These are phyloP conservation scores for Myopa tessellatipennis DNA, from an alignment of 2,888 invertebrate genomes.

Conservation along the genomic window DNA sequence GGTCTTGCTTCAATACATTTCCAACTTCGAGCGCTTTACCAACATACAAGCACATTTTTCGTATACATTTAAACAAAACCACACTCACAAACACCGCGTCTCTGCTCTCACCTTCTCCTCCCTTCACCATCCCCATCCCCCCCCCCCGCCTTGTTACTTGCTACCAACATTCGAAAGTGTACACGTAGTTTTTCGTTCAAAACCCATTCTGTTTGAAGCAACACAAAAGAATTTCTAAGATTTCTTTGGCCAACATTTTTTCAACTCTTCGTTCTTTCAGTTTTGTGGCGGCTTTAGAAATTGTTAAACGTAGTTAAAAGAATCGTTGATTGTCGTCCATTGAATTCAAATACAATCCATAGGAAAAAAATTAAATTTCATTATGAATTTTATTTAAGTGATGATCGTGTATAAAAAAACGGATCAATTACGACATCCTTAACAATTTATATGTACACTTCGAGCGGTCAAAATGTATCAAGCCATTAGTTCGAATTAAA, in stretches of 20 bases:
- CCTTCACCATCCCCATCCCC: too few species aligned
- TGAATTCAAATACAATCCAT: too few species aligned
- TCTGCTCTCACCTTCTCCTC: too few species aligned
- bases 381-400: too few species aligned
- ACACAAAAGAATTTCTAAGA: conserved; percentile 58
- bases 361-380: too few species aligned
- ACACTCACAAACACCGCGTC: background rate
- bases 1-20: background rate
- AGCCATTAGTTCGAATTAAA: too few species aligned
- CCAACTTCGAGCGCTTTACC: conserved; percentile 14
- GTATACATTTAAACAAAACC: background rate
- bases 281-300: conserved; percentile 57
- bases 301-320: conserved; percentile 49
- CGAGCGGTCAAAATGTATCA: too few species aligned
- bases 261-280: conserved; percentile 51
- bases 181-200: conserved; percentile 24
- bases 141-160: too few species aligned
- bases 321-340: background rate
- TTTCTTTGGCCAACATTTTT: conserved; percentile 54
- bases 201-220: background rate
- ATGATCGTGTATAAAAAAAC: too few species aligned
- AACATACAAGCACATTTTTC: background rate
- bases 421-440: too few species aligned
- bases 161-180: background rate
- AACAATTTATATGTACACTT: too few species aligned